Evolutionary conservation across 1,140 invertebrate species (phyloP).

Genomic region (Drosophila murphyi): DNA sequence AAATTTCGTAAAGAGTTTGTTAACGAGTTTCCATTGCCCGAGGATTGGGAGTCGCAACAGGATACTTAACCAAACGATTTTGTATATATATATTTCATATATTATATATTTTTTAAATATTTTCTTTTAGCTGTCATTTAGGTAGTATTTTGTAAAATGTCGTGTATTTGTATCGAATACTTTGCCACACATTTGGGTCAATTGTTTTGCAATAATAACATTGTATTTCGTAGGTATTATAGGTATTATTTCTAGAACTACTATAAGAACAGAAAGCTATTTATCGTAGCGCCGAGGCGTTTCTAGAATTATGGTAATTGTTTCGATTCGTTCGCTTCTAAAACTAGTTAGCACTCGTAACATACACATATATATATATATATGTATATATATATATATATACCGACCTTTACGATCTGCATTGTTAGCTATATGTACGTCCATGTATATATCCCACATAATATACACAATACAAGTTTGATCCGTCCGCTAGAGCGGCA

Average conservation of each 20-base stretch:
- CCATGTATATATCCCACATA: neutral
- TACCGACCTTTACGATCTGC: neutral
- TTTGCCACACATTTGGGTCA: conserved; percentile 23
- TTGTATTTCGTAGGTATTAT: conserved; percentile 29
- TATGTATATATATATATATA: conserved; percentile 23
- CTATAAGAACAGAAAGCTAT: conserved; percentile 45
- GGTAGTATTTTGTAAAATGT: neutral
- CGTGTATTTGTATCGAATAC: conserved; percentile 25
- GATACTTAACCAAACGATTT: neutral
- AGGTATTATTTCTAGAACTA: conserved; percentile 38
- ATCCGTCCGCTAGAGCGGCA: conserved; percentile 36
- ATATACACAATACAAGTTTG: neutral
- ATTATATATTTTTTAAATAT: neutral
- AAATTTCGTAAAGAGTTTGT: conserved; percentile 54
- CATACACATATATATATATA: conserved; percentile 14
- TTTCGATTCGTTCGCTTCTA: conserved; percentile 23
- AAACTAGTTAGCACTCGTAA: conserved; percentile 38
- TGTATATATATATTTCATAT: no score
- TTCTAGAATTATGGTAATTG: conserved; percentile 6
- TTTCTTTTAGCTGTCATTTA: neutral
- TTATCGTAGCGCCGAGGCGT: conserved; percentile 32
- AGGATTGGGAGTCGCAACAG: conserved; percentile 35
- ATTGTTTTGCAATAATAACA: conserved; percentile 33
- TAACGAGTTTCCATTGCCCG: conserved; percentile 58
- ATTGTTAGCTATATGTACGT: neutral